Conservation (phyloP, 1,140 invertebrate genomes). For the Ctenoplectra terminalis region DNA sequence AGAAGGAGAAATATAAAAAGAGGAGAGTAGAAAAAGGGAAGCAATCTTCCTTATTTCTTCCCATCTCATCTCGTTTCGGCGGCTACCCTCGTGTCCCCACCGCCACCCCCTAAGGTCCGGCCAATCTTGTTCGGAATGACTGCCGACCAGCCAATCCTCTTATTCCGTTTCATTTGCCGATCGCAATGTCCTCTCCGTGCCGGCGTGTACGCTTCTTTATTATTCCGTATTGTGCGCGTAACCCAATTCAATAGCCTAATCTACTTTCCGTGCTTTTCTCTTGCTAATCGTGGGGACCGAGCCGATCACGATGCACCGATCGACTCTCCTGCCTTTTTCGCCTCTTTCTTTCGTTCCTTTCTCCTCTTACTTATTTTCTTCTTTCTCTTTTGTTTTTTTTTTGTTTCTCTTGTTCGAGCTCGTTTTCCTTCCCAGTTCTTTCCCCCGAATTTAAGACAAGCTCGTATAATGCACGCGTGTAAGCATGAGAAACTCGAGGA, state of each 20-base stretch:
- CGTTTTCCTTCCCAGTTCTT: neutral
- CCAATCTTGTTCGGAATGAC: slow-evolving; percentile 49
- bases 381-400: neutral
- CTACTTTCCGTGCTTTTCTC: slow-evolving; percentile 62
- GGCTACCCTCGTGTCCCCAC: slow-evolving; percentile 22
- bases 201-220: slow-evolving; percentile 53
- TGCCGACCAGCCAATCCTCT: slow-evolving; percentile 59
- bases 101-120: slow-evolving; percentile 39
- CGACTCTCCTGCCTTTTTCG: neutral
- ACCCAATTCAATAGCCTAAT: slow-evolving; percentile 70
- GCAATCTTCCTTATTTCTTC: slow-evolving; percentile 51
- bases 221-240: slow-evolving; percentile 67
- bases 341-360: neutral
- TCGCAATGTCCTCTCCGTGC: slow-evolving; percentile 34
- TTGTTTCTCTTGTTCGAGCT: neutral
- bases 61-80: slow-evolving; percentile 39
- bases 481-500: neutral
- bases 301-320: slow-evolving; percentile 1
- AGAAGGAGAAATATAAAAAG: neutral
- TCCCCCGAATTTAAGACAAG: neutral
- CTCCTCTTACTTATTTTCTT: neutral
- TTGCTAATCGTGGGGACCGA: slow-evolving; percentile 40
- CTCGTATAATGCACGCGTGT: neutral
- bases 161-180: slow-evolving; percentile 75
- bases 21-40: slow-evolving; percentile 6